These are phyloP conservation scores for Promerops cafer DNA, from an alignment of 2,113 vertebrate species.

Conservation along the genomic window DNA sequence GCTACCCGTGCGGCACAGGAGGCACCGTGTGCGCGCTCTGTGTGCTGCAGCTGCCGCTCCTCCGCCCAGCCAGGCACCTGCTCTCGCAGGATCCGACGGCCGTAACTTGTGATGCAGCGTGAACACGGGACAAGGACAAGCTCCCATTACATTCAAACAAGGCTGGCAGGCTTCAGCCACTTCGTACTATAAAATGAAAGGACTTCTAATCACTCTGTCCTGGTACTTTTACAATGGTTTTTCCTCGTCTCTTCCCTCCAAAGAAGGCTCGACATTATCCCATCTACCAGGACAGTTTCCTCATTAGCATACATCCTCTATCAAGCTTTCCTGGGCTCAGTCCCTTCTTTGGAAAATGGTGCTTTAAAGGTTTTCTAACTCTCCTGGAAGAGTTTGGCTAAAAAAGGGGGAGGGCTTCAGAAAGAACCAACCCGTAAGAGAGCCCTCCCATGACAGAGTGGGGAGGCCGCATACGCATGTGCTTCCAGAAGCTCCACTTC, in stretches of 20 bases:
- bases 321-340: neutral
- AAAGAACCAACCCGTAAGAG: neutral
- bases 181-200: neutral
- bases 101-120: accelerated
- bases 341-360: neutral
- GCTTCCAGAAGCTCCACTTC: neutral
- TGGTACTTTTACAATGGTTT: neutral
- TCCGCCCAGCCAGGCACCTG: neutral
- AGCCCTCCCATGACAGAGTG: accelerated
- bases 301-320: neutral
- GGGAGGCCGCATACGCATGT: accelerated
- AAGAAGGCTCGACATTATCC: neutral
- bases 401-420: neutral
- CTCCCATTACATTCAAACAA: neutral
- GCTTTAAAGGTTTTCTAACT: neutral
- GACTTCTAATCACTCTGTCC: neutral
- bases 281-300: neutral
- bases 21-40: accelerated
- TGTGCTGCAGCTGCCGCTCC: accelerated
- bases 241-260: neutral
- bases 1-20: accelerated
- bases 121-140: neutral
- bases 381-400: neutral
- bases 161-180: neutral
- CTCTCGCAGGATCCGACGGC: neutral